Conservation (phyloP, 2,888 invertebrate genomes). For the Vanessa cardui region DNA sequence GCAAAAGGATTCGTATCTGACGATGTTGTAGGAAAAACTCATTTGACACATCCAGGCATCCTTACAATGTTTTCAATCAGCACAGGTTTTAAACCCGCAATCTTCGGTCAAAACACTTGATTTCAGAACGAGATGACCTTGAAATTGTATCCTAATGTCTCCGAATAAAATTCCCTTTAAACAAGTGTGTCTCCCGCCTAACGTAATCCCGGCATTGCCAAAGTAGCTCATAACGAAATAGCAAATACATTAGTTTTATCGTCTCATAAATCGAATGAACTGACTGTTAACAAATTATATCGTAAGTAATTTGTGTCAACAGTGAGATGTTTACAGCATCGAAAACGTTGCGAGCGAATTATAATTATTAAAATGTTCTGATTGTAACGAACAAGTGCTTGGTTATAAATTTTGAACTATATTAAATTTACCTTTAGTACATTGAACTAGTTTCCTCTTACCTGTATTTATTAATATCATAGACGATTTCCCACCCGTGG, state of each 20-base stretch:
- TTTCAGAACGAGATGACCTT: background rate
- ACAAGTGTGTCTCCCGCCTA: constrained; percentile 3
- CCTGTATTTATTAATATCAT: no score
- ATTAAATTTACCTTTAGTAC: background rate
- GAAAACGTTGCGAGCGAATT: constrained; percentile 20
- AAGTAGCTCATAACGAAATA: constrained; percentile 38
- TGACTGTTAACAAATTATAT: constrained; percentile 50
- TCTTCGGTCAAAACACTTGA: background rate
- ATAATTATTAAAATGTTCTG: constrained; percentile 27
- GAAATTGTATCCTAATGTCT: no score
- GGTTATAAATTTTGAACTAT: constrained; percentile 8
- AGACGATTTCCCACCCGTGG: no score
- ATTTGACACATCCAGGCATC: no score
- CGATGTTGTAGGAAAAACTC: no score
- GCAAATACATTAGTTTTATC: constrained; percentile 51
- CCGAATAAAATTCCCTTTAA: background rate
- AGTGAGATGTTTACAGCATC: constrained; percentile 38
- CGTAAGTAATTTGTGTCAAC: constrained; percentile 44
- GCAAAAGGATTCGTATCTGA: no score
- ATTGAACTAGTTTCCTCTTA: background rate
- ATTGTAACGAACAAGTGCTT: constrained; percentile 18
- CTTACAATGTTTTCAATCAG: no score
- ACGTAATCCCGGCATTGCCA: constrained; percentile 19
- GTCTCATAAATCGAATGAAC: constrained; percentile 49
- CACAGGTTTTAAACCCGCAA: no score